Conservation (phyloP, 1,140 invertebrate species). For the Drosophila malerkotliana region DNA sequence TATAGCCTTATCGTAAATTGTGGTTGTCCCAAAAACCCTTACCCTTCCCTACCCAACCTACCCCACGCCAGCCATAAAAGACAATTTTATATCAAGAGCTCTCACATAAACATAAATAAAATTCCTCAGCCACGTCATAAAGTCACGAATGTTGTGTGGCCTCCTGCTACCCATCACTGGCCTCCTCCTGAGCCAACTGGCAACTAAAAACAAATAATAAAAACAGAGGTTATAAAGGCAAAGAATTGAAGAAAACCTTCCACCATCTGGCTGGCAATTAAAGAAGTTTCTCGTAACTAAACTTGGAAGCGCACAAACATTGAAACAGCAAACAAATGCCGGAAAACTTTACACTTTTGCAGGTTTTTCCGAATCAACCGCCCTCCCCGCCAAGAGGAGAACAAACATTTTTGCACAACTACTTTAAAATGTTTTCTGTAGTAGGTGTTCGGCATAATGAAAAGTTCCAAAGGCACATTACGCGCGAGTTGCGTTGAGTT, state of each 20-base stretch:
- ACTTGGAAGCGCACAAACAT: constrained; percentile 20
- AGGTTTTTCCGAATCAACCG: neutral
- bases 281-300: constrained; percentile 67
- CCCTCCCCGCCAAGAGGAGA: neutral
- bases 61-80: constrained; percentile 47
- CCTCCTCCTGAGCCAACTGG: neutral
- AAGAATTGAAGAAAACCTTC: constrained; percentile 57
- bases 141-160: constrained; percentile 48
- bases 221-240: constrained; percentile 34
- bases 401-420: constrained; percentile 58
- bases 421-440: constrained; percentile 39
- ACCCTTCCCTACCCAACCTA: neutral
- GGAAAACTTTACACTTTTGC: constrained; percentile 33
- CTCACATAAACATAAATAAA: constrained; percentile 69
- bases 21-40: constrained; percentile 40
- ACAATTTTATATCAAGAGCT: constrained; percentile 71
- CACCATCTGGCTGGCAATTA: constrained; percentile 71
- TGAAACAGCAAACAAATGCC: constrained; percentile 36
- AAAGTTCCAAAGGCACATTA: constrained; percentile 68
- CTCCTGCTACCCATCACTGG: neutral
- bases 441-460: constrained; percentile 52
- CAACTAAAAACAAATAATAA: constrained; percentile 39
- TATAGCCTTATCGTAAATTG: constrained; percentile 64
- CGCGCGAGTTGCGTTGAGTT: constrained; percentile 66
- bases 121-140: constrained; percentile 62